Evolutionary conservation across 2,888 invertebrate species (phyloP), one percentile per base, ranked within the genome.

Genomic region (Sialis lutaria): DNA sequence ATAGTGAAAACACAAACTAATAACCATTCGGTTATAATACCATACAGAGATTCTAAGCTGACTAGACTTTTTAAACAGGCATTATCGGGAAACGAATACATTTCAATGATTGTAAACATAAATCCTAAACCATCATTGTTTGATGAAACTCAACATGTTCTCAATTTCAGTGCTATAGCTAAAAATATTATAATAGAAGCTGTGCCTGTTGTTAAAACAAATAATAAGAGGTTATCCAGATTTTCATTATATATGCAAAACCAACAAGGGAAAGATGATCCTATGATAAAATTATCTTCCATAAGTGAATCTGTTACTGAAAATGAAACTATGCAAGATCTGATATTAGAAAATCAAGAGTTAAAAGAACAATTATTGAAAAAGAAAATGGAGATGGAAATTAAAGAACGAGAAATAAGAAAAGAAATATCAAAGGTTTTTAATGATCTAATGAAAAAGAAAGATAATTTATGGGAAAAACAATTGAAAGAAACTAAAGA

Each of bases 81-180:
- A 1, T 67, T 95, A 13, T 70, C 74, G 1, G 88, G 89, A 1
- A 64, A 72, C 2, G 73, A 86, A 65, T 64, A 74, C 13, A 75
- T 85, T 2, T 71, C 74, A 22, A 86, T 95, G 82, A 78, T 95
- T 53, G 86, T 93, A 0, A 91, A 87, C 46, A 70, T 95, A 1
- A 87, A 83, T 61, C 87, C 88, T 0, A 67, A 77, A 5, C 74
- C 79, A 0, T 69, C 74, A 48, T 77, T 81, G 62, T 79, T 80
- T 52, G 82, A 85, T 51, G 92, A 96, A 62, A 88, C 87, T 0
- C 68, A 81, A 5, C 84, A 85, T 58, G 86, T 85, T 2, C 67
- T 95, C 10, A 78, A 82, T 52, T 82, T 93, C 57, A 82, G 89
- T 0, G 81, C 87, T 0, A 76, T 89, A 33, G 82, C 82, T 0